Conservation (phyloP, 2,888 invertebrate genomes). For the Cataglyphis altisquamis region DNA sequence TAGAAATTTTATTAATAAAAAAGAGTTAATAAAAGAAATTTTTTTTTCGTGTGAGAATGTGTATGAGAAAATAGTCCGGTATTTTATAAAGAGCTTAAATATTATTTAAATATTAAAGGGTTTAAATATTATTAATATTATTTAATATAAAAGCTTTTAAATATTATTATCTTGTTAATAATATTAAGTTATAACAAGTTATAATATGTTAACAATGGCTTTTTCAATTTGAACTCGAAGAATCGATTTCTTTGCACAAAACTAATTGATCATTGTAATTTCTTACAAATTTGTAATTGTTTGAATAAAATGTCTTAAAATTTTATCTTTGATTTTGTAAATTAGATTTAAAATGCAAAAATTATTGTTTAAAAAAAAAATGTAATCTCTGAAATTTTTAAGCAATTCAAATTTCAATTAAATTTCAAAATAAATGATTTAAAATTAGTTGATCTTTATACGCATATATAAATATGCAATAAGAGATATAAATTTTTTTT, state of each 20-base stretch:
- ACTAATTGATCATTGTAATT: not conserved
- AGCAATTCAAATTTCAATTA: not conserved
- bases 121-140: no score
- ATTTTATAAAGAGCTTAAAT: not conserved
- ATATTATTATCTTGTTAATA: not conserved
- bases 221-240: not conserved
- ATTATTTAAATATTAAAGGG: no score
- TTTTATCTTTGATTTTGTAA: not conserved
- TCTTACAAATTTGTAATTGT: not conserved
- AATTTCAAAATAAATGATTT: not conserved
- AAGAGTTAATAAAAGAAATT: not conserved
- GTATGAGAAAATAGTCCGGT: not conserved
- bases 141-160: not conserved
- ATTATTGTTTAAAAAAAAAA: not conserved
- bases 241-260: not conserved
- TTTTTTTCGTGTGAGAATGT: not conserved
- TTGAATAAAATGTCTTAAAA: not conserved
- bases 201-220: not conserved
- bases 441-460: not conserved
- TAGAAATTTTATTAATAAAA: slow-evolving; percentile 13
- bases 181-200: not conserved
- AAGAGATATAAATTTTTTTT: slow-evolving; percentile 26
- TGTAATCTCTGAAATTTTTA: not conserved
- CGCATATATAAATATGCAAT: not conserved
- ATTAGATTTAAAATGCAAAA: not conserved